A percentile compares a stretch with the other conserved stretches of the same genome.
Conservation (phyloP, 1,140 invertebrate genomes). For the Aphaenogaster ashmeadi region DNA sequence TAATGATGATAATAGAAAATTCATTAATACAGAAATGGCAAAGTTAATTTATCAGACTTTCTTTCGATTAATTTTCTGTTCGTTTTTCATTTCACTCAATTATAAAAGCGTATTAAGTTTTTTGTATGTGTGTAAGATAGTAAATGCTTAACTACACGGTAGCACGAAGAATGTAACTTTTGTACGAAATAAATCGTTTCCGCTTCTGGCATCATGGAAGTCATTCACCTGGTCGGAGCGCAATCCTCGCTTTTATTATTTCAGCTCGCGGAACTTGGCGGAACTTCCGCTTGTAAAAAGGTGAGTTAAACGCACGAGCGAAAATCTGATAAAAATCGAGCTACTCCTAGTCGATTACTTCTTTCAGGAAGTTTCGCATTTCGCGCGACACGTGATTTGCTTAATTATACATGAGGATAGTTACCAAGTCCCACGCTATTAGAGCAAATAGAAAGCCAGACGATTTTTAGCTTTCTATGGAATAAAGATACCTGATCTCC, state of each 20-base stretch:
- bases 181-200: conserved; percentile 54
- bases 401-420: conserved; percentile 16
- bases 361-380: conserved; percentile 52
- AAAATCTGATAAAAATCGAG: conserved; percentile 28
- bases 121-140: background rate
- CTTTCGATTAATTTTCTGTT: conserved; percentile 20
- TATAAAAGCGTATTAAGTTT: background rate
- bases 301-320: background rate
- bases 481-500: conserved; percentile 53
- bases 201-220: conserved; percentile 41
- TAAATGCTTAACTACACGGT: background rate
- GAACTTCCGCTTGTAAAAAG: conserved; percentile 45
- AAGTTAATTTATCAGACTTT: background rate
- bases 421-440: conserved; percentile 38
- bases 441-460: conserved; percentile 65
- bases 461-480: conserved; percentile 69
- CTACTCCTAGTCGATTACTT: background rate
- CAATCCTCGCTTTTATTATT: conserved; percentile 38
- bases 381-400: background rate
- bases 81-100: conserved; percentile 7
- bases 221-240: conserved; percentile 30
- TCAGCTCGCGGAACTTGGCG: conserved; percentile 25
- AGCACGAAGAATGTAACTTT: conserved; percentile 49
- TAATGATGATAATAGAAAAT: background rate
- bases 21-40: background rate